Evolutionary conservation across 2,113 vertebrate genomes (phyloP), one percentile per base, ranked within the genome.

Genomic region (Thunnus maccoyii): DNA sequence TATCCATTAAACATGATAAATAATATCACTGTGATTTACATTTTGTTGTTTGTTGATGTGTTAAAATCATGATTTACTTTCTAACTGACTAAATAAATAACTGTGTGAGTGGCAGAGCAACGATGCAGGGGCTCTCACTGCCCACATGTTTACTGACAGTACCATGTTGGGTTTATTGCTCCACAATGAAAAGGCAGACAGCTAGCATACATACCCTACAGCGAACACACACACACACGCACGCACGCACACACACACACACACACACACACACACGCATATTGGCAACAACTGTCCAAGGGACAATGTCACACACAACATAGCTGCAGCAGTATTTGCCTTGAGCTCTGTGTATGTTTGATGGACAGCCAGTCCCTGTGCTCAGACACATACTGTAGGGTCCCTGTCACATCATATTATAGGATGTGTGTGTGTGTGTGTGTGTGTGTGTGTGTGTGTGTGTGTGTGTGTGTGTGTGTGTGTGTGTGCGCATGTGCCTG

Each of bases 311-410:
- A 91, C 85, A 87, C 68, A 82, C 74, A 44, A 84, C 85, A 81
- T 84, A 79, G 84, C 73, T 88, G 84, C 72, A 61, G 78, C 64
- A 75, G 51, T 16, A 30, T 71, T 90, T 64, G 86, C 91, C 89
- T 75, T 84, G 69, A 90, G 84, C 82, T 80, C 41, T 88, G 76
- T 72, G 64, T 76, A 76, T 83, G 55, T 91, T 87, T 94, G 89
- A 91, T 22, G 18, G 93, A 89, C 92, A 91, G 85, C 67, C 82
- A 62, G 83, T 86, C 87, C 86, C 88, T 84, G 74, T 36, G 79
- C 78, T 89, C 82, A 85, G 92, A 94, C 94, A 90, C 85, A 86
- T 91, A 92, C 93, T 94, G 91, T 94, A 94, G 90, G 93, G 91
- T 93, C 76, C 66, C 80, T 94, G 94, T 95, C 94, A 93, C 81